Conservation (phyloP, 2,113 vertebrate species). For the Capra hircus region DNA sequence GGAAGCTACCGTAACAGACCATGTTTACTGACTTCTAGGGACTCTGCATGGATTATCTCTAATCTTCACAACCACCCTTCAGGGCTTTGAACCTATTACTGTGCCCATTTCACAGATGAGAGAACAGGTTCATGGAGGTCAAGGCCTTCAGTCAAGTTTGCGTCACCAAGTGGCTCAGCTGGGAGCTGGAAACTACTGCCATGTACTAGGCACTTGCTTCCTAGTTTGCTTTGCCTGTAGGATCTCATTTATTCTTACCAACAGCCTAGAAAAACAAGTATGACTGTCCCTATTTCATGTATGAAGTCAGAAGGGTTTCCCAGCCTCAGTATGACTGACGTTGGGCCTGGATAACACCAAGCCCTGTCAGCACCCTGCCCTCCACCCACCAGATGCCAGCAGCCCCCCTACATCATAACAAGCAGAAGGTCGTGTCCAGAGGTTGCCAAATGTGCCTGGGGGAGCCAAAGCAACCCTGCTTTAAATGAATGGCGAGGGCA, state of each 20-base stretch:
- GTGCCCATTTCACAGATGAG: background rate
- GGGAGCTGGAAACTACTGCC: background rate
- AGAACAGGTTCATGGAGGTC: background rate
- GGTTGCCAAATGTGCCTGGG: too few relatives aligned
- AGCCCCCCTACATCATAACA: background rate
- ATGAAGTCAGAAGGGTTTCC: background rate
- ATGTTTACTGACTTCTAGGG: background rate
- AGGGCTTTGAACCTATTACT: background rate
- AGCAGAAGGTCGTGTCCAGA: background rate
- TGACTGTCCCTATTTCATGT: background rate
- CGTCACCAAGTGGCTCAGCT: background rate
- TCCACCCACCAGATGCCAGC: background rate
- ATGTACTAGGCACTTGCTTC: background rate
- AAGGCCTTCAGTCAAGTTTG: background rate
- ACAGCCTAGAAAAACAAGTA: background rate
- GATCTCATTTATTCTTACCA: background rate
- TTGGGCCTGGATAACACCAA: fast-evolving
- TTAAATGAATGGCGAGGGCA: background rate
- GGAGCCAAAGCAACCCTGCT: background rate
- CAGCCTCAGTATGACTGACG: fast-evolving
- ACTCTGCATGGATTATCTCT: background rate
- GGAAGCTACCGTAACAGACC: background rate
- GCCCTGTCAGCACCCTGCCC: background rate
- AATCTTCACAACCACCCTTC: background rate
- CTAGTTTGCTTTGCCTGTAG: fast-evolving